These are phyloP conservation scores for Nemoura dubitans DNA, from an alignment of 2,888 invertebrate species.

Conservation along the genomic window DNA sequence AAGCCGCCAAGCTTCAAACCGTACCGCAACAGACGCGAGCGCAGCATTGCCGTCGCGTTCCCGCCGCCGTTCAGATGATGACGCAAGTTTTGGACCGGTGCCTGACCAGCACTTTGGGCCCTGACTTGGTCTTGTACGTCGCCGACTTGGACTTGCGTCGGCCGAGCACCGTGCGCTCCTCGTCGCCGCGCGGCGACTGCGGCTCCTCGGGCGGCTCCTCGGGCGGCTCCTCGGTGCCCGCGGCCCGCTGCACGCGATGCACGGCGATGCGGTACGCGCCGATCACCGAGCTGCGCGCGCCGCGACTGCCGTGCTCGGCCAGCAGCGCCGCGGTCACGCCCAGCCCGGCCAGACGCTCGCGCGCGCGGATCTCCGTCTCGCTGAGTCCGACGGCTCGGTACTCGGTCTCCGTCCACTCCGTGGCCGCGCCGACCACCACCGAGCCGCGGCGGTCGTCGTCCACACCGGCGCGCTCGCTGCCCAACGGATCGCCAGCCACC, in stretches of 20 bases:
- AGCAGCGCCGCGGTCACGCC: slow-evolving; percentile 71
- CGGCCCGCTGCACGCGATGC: slow-evolving; percentile 58
- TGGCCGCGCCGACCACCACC: not conserved
- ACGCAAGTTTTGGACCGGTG: slow-evolving; percentile 33
- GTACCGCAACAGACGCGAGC: not conserved
- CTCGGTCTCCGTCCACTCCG: slow-evolving; percentile 26
- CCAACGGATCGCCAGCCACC: slow-evolving; percentile 16
- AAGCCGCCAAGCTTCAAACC: not conserved
- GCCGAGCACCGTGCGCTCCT: not conserved
- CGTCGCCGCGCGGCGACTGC: not conserved
- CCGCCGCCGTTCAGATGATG: slow-evolving; percentile 3
- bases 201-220: not conserved
- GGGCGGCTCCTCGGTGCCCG: not conserved
- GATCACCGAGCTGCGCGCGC: slow-evolving; percentile 71
- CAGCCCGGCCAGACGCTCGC: slow-evolving; percentile 64
- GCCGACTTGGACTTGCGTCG: slow-evolving; percentile 39
- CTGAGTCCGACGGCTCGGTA: slow-evolving; percentile 29
- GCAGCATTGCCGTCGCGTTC: not conserved
- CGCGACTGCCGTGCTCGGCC: slow-evolving; percentile 64
- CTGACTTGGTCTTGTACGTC: slow-evolving; percentile 28
- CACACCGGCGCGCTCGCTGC: slow-evolving; percentile 42
- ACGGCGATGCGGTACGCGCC: slow-evolving; percentile 77
- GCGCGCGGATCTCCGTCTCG: slow-evolving; percentile 62
- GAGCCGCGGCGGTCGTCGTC: slow-evolving; percentile 46
- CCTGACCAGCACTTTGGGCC: slow-evolving; percentile 24